phyloP scores from a whole-genome alignment of 2,888 invertebrate genomes.

The Aphrophora alni region DNA sequence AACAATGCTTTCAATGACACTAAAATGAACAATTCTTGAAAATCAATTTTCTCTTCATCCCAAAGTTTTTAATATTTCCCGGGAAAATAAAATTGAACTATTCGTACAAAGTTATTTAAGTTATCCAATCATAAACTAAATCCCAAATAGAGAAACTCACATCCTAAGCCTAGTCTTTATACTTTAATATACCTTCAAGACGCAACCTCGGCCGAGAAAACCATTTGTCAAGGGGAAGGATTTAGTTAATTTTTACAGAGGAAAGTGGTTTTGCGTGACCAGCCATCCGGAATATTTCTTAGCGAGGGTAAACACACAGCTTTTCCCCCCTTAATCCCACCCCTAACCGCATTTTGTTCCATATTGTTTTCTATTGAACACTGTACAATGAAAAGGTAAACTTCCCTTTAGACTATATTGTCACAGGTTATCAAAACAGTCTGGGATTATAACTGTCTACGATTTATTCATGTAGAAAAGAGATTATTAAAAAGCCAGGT shows the following conservation, averaged over 20 bases:
- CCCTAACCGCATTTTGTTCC: slow-evolving; percentile 1
- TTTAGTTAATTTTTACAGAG: slow-evolving; percentile 1
- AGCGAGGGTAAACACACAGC: background rate
- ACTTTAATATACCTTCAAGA: too few species aligned
- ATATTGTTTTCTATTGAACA: background rate
- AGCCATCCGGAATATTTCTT: slow-evolving; percentile 25
- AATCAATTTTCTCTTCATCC: too few species aligned
- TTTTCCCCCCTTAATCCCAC: background rate
- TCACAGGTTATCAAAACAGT: background rate
- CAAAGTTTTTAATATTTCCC: too few species aligned
- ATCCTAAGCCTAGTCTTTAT: too few species aligned
- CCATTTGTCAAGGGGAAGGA: slow-evolving; percentile 2
- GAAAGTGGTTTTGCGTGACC: slow-evolving; percentile 26
- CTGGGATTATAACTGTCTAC: background rate
- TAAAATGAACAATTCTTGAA: too few species aligned
- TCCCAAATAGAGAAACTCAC: too few species aligned
- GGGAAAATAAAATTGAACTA: too few species aligned
- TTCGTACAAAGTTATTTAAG: too few species aligned
- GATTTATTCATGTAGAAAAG: too few species aligned
- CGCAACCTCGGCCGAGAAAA: background rate
- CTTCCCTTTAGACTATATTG: background rate
- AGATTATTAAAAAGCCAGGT: too few species aligned
- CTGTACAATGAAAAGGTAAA: background rate
- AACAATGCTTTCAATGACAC: too few species aligned
- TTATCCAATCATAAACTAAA: too few species aligned